Base-by-base conservation (phyloP, 1,140 invertebrate species). In the Papilio aristodemus region DNA sequence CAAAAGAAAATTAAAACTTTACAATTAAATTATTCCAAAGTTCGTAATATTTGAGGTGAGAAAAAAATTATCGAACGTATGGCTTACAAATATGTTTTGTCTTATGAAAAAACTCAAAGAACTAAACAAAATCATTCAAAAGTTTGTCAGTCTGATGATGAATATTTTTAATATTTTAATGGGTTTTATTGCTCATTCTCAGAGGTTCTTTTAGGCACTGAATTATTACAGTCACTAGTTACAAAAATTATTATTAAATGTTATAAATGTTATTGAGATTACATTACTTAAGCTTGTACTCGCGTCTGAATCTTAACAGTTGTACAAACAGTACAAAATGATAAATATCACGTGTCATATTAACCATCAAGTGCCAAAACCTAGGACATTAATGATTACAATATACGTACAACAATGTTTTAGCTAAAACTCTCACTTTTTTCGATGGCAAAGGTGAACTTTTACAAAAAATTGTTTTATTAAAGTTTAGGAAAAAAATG, bases 121-220 rank as follows among this genome's bases (percentile, higher is more conserved):
- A 80, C 71, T 77, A 80, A 83, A 78, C 73, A 77, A 83, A 87
- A 86, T 80, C 79, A 84, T 80, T 84, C 69, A 78, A 85, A 82
- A 83, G 77, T 82, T 80, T 83, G 77, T 82, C 82, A 84, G 83
- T 84, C 75, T 75, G 77, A 86, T 82, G 79, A 71, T 76, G 72
- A 72, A 77, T 69, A 72, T 75, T 81, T 63, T 37, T 64, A 76
- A 75, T 74, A 79, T 76, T 80, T 80, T 32, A 27, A 46, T 11
- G 13, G 32, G 32, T 37, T 78, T 76, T 80, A 71, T 79, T 72
- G 68, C 62, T 68, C 70, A 71, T 71, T 75, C 66, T 74, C 60
- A 83, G 87, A 90, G 87, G 87, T 90, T 90, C 85, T 87, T 90
- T 90, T 90, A 88, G 82, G 87, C 87, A 90, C 78, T 82, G 79